Percentiles rank a stretch among this genome's conserved stretches.
phyloP scores from a whole-genome alignment of 1,140 invertebrate genomes.

The Drosophila murphyi region DNA sequence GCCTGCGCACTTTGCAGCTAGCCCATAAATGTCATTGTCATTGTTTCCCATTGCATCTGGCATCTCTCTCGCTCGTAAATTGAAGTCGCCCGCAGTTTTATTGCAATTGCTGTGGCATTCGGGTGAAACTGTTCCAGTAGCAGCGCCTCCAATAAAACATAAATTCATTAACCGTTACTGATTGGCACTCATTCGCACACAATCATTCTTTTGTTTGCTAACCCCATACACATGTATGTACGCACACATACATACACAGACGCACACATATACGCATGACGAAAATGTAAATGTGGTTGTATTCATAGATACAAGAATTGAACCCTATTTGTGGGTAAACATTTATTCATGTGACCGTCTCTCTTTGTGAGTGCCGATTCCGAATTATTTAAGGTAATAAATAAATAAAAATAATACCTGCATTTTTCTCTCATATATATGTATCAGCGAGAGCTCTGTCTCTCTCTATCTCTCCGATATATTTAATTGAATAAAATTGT shows the following conservation, averaged over 20 bases:
- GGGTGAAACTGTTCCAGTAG: not conserved
- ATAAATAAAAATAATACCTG: not conserved
- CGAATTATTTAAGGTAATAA: constrained; percentile 28
- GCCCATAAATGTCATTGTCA: constrained; percentile 1
- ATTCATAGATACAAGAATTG: constrained; percentile 10
- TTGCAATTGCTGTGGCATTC: constrained; percentile 16
- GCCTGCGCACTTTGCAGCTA: constrained; percentile 24
- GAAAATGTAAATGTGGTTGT: constrained; percentile 10
- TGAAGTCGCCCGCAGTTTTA: constrained; percentile 15
- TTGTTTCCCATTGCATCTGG: not conserved
- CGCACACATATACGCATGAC: not conserved
- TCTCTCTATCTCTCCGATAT: not conserved
- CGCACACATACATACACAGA: not conserved
- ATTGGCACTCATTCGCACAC: not conserved
- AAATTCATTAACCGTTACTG: constrained; percentile 25
- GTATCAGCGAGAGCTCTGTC: not conserved
- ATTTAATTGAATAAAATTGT: constrained; percentile 20
- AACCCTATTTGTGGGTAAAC: constrained; percentile 29
- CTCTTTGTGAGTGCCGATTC: constrained; percentile 24
- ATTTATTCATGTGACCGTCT: constrained; percentile 47
- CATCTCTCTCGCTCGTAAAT: constrained; percentile 9
- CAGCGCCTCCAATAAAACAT: constrained; percentile 9
- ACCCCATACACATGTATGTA: not conserved
- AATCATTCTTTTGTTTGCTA: not conserved
- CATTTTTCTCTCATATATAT: not conserved